These are phyloP conservation scores for Scaptomyza flava DNA, from an alignment of 2,888 invertebrate species.

Conservation along the genomic window DNA sequence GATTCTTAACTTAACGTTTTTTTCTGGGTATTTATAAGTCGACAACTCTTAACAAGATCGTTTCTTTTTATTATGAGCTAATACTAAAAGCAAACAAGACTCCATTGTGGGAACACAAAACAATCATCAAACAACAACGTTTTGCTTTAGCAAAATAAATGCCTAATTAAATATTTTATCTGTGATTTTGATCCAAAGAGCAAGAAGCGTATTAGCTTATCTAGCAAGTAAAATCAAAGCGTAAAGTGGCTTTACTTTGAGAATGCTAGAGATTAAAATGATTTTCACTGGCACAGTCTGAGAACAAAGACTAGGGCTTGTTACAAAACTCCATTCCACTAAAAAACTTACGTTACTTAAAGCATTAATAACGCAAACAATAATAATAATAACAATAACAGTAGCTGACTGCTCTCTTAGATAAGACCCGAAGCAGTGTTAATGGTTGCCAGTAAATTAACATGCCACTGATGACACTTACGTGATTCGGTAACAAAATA, in stretches of 20 bases:
- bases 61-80: constrained; percentile 1
- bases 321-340: constrained; percentile 14
- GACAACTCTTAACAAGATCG: background rate
- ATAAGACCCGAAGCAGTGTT: constrained; percentile 44
- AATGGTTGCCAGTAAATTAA: constrained; percentile 47
- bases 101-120: constrained; percentile 29
- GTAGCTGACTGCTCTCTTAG: constrained; percentile 42
- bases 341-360: constrained; percentile 27
- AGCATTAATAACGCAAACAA: background rate
- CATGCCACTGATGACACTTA: constrained; percentile 61
- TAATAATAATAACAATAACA: constrained; percentile 32
- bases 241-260: constrained; percentile 34
- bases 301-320: constrained; percentile 60
- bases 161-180: constrained; percentile 73
- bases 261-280: constrained; percentile 40
- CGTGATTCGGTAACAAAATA: constrained; percentile 54
- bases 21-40: background rate
- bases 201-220: constrained; percentile 57
- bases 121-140: constrained; percentile 11
- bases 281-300: constrained; percentile 26
- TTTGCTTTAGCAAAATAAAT: constrained; percentile 54
- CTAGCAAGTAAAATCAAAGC: constrained; percentile 56
- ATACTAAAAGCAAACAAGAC: constrained; percentile 22
- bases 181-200: constrained; percentile 57
- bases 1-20: too few species aligned